Evolutionary conservation across 2,888 invertebrate species (phyloP).

Genomic region (Timandra comae): DNA sequence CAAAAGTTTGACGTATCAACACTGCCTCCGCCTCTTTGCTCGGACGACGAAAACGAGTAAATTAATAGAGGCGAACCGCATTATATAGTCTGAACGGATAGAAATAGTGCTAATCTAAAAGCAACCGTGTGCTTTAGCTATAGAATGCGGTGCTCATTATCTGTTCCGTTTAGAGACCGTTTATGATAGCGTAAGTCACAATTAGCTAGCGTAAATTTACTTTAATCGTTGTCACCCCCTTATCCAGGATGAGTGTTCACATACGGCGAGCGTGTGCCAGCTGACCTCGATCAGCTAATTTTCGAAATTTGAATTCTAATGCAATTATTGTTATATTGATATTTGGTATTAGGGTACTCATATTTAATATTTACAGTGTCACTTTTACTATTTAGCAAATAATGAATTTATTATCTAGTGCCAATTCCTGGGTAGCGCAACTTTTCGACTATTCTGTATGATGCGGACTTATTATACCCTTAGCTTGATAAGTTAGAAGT

Average conservation of each 20-base stretch:
- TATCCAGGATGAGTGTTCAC: slow-evolving; percentile 36
- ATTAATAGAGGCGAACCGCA: slow-evolving; percentile 12
- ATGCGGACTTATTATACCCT: slow-evolving; percentile 48
- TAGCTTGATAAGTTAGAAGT: slow-evolving; percentile 59
- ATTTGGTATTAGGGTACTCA: slow-evolving; percentile 50
- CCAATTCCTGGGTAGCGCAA: slow-evolving; percentile 56
- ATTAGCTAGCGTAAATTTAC: slow-evolving; percentile 29
- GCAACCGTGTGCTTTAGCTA: background rate
- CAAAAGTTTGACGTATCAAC: slow-evolving; percentile 84
- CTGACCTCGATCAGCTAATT: slow-evolving; percentile 31
- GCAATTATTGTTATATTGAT: slow-evolving; percentile 58
- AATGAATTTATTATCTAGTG: slow-evolving; percentile 53
- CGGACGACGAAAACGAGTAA: slow-evolving; percentile 83
- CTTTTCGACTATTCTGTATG: slow-evolving; percentile 44
- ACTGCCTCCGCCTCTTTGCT: slow-evolving; percentile 85
- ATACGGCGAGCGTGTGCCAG: slow-evolving; percentile 36
- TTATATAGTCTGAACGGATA: slow-evolving; percentile 9
- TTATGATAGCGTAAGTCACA: slow-evolving; percentile 8
- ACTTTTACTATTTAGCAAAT: slow-evolving; percentile 55
- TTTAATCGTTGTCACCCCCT: slow-evolving; percentile 35
- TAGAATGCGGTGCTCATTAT: background rate
- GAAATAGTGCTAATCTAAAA: background rate
- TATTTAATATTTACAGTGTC: slow-evolving; percentile 57
- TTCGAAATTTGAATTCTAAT: slow-evolving; percentile 51
- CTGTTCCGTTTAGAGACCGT: slow-evolving; percentile 3